Base-by-base conservation (phyloP, 2,888 invertebrate species). In the Acronicta alni region DNA sequence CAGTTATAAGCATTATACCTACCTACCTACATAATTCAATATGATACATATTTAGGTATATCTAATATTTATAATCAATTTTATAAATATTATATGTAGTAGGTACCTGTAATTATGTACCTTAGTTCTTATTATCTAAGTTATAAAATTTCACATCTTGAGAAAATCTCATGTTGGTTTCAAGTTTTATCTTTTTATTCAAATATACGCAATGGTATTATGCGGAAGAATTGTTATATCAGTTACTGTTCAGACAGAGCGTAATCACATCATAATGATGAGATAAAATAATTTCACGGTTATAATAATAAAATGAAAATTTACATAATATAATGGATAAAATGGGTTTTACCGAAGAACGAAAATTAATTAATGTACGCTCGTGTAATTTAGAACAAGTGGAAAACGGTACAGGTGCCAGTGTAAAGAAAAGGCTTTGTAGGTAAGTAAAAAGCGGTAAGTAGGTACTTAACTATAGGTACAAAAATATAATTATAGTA, bases 101-200 rank as follows among this genome's bases (percentile, higher is more conserved):
- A n/a, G n/a, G n/a, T n/a, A n/a, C n/a, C n/a, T n/a, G n/a, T n/a
- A n/a, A n/a, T n/a, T n/a, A n/a, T n/a, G n/a, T n/a, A n/a, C n/a
- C n/a, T n/a, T n/a, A n/a, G n/a, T n/a, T n/a, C 37, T 30, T 46
- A 42, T 42, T 47, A 23, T 30, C 54, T 20, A 17, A 15, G 38
- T 26, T 14, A 15, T 51, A 63, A 69, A 52, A 12, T 52, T 32
- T 47, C 9, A 45, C 6, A 49, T 68, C 54, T 42, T n/a, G 43
- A 39, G 46, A 52, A 73, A 64, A 51, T 57, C 44, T 41, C 23
- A 47, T 49, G 42, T 55, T n/a, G n/a, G n/a, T n/a, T 72, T 32
- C 14, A 51, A 37, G 44, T 57, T 56, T 74, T 73, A 75, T 75
- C 74, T 66, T 61, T 61, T 66, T 67, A 60, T 56, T 64, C 59